Evolutionary conservation across 2,888 invertebrate genomes (phyloP), one percentile per base, ranked within the genome.

Genomic region (Temnothorax unifasciatus): DNA sequence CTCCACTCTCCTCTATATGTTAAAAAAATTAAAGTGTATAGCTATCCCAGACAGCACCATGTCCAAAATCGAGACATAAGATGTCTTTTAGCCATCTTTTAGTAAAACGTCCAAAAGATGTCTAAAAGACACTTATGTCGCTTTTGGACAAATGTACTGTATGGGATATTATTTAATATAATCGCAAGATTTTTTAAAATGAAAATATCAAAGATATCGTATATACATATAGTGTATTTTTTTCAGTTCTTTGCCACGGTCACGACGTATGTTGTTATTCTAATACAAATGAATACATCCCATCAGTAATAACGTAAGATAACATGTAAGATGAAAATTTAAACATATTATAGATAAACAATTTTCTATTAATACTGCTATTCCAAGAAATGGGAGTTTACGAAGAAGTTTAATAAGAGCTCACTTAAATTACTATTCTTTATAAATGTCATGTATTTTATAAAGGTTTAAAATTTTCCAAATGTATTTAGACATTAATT

Each of bases 211-310:
- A 13, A 75, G 5, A 64, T 25, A 47, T 0, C 34, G 6, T 34
- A 34, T 0, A 38, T 47, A 38, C 8, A 41, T 25, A 13, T 13
- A 50, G 15, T 50, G 0, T 47, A 13, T 71, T 59, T 81, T 4
- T 81, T 81, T 79, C 71, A 81, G 79, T 81, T 81, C 3, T 79
- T 79, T 47, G 71, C 71, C 6, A 79, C 79, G 18, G 79, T 79
- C 2, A 79, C 71, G 8, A 79, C 79, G 2, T 79, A 79, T 15
- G 79, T 79, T 8, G 79, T 79, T 71, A 79, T 79, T 59, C 13
- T 79, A 38, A 79, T 79, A 47, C 79, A 79, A 71, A 79, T 79
- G 25, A 71, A 59, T 0, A 13, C 18, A 41, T 59, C 57, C 57
- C 4, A 1, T 44, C n/a, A n/a, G n/a, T n/a, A n/a, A 25, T 52